Evolutionary conservation across 2,797 vertebrate genomes (phyloP).

Genomic region (Leptoclinus maculatus): DNA sequence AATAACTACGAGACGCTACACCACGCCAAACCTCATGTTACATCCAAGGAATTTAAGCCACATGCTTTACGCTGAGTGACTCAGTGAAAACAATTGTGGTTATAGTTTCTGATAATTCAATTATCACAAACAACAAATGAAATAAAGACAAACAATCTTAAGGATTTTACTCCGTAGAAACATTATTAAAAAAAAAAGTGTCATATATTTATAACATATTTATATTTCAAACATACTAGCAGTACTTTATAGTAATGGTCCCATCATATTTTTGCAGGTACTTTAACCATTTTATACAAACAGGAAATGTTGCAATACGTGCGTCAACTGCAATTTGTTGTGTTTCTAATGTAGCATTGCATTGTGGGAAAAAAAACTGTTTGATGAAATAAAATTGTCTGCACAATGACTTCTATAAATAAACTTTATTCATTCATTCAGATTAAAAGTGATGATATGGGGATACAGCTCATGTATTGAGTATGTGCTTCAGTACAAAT

Average conservation of each 20-base stretch:
- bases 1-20: not conserved
- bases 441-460: not conserved
- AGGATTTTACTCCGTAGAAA: not conserved
- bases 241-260: not conserved
- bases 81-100: not conserved
- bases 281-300: not conserved
- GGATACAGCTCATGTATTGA: not conserved
- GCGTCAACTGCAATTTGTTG: not conserved
- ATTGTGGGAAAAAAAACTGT: not conserved
- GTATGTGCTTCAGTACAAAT: not conserved
- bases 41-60: not conserved
- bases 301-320: not conserved
- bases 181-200: too few species aligned
- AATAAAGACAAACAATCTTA: not conserved
- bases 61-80: not conserved
- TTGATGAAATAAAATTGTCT: not conserved
- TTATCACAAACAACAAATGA: not conserved
- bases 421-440: not conserved
- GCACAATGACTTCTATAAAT: not conserved
- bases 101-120: not conserved
- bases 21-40: not conserved
- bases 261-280: not conserved
- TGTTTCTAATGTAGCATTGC: not conserved
- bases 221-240: too few species aligned
- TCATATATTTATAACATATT: too few species aligned